Base-by-base conservation (phyloP, 2,888 invertebrate species). In the Anarsia innoxiella region DNA sequence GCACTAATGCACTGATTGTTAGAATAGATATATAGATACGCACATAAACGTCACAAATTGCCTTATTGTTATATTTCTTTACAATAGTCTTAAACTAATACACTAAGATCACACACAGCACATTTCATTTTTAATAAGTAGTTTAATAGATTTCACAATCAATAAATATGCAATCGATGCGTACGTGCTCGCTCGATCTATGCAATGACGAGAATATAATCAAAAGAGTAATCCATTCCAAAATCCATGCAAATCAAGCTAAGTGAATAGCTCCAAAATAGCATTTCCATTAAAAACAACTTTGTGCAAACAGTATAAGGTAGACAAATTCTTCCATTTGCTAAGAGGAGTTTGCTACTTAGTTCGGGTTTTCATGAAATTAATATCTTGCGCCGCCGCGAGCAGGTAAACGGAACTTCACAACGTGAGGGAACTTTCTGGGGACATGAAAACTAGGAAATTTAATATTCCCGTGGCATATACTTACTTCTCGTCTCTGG, bases 381-480 rank as follows among this genome's bases (percentile, higher is more conserved):
- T 74, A 76, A 74, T 76, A 74, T 70, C 66, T 59, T 51, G 47
- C 49, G 55, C 47, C 55, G 53, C 55, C 53, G 53, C 52, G 64
- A 61, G 52, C 62, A 71, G 69, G 73, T 74, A 74, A 69, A 66
- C 64, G 56, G 51, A 73, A 73, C 60, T 74, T 72, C 55, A 54
- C 55, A 66, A 68, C 59, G 57, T 46, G 61, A 56, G 48, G 45
- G 39, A 75, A 77, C 63, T 77, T 77, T 66, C 65, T 57, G 56
- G 67, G 64, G 74, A 76, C 72, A 71, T 60, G 65, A 58, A 35
- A 70, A 68, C 59, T 65, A 57, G 65, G 56, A 72, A 77, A 73
- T 78, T 72, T 75, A 70, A 77, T 75, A 78, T 74, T 69, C 65
- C 46, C 51, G 48, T 49, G 49, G 59, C 58, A 60, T 59, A 54